Conservation (phyloP, 2,113 vertebrate genomes). For the Bubo blakistoni region DNA sequence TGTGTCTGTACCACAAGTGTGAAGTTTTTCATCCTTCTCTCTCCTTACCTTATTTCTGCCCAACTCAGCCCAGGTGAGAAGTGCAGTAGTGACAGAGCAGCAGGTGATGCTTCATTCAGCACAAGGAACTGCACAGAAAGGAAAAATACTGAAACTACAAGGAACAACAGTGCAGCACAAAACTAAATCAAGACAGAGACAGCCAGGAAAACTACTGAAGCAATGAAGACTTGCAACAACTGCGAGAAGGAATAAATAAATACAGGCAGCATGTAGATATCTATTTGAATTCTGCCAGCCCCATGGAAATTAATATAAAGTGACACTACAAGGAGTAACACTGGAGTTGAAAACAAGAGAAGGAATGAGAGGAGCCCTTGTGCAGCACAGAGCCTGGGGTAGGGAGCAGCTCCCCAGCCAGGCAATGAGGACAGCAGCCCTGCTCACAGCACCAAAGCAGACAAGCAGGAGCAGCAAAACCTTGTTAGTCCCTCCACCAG, state of each 20-base stretch:
- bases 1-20: rapidly evolving
- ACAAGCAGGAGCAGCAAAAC: not conserved
- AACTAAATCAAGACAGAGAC: not conserved
- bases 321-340: not conserved
- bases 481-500: not conserved
- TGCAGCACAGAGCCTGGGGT: not conserved
- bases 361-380: not conserved
- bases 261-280: not conserved
- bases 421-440: not conserved
- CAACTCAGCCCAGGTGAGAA: rapidly evolving
- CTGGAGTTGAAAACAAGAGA: not conserved
- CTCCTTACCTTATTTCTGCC: not conserved
- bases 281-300: not conserved
- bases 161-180: not conserved
- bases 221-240: rapidly evolving
- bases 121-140: not conserved
- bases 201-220: not conserved
- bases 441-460: not conserved
- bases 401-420: not conserved
- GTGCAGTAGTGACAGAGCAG: not conserved
- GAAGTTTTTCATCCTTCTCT: not conserved
- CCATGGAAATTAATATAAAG: not conserved
- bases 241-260: not conserved
- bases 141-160: not conserved
- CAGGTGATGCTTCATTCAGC: not conserved